Conservation (phyloP, 2,113 vertebrate genomes). For the Pristiophorus japonicus region DNA sequence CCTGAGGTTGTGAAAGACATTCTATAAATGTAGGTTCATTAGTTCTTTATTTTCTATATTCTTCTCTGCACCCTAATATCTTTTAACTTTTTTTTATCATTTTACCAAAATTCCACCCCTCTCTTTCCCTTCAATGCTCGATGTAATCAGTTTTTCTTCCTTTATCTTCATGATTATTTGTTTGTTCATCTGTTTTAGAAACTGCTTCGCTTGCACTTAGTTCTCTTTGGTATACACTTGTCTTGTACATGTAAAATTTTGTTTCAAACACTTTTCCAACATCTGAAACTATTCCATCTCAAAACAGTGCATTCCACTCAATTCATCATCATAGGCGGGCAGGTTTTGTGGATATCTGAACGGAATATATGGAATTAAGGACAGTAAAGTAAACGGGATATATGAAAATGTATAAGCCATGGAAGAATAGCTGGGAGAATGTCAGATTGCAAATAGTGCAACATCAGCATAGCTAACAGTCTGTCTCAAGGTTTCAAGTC, state of each 20-base stretch:
- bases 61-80: background rate
- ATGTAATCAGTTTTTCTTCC: background rate
- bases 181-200: conserved; percentile 4
- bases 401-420: too few relatives aligned
- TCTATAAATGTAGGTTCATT: too few relatives aligned
- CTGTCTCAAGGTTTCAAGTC: too few relatives aligned
- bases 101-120: background rate
- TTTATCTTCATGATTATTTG: background rate
- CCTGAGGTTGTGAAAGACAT: too few relatives aligned
- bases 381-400: too few relatives aligned
- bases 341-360: too few relatives aligned
- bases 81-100: too few relatives aligned
- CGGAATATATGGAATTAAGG: too few relatives aligned
- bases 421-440: too few relatives aligned
- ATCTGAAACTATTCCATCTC: background rate
- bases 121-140: background rate
- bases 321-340: too few relatives aligned
- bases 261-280: background rate
- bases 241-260: background rate
- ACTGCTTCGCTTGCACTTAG: background rate
- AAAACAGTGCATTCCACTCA: background rate
- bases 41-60: background rate
- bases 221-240: background rate
- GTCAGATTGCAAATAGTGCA: too few relatives aligned
- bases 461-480: too few relatives aligned